phyloP scores from a whole-genome alignment of 1,140 invertebrate genomes.

The Ridgeia piscesae region DNA sequence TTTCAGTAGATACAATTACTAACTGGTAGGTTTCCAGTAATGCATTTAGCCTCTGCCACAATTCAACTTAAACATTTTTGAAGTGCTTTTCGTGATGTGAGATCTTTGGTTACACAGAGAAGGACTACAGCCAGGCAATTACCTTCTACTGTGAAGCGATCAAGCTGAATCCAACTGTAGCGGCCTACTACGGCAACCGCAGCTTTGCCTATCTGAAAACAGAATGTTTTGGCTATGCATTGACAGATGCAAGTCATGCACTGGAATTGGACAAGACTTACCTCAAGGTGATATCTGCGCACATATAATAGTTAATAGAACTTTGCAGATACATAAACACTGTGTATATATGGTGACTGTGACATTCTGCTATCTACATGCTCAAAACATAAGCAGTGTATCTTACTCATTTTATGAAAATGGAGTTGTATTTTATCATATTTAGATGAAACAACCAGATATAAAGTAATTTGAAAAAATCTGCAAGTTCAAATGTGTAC shows the following conservation, averaged over 20 bases:
- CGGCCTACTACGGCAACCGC: constrained; percentile 79
- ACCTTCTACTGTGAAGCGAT: constrained; percentile 90
- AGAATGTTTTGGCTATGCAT: constrained; percentile 91
- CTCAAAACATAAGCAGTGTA: background rate
- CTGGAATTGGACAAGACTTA: constrained; percentile 88
- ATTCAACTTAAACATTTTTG: too few relatives aligned
- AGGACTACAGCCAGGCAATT: constrained; percentile 86
- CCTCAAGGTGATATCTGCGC: constrained; percentile 75
- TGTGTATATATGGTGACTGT: background rate
- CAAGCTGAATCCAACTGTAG: constrained; percentile 76
- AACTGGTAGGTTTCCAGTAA: too few relatives aligned
- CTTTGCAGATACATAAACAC: background rate
- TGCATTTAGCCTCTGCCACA: too few relatives aligned
- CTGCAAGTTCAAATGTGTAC: background rate
- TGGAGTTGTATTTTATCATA: background rate
- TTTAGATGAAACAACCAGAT: background rate
- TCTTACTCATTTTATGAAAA: background rate
- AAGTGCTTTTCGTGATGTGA: too few relatives aligned
- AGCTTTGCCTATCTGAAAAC: constrained; percentile 90
- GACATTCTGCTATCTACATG: background rate
- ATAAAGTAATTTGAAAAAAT: background rate
- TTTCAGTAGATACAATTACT: too few relatives aligned
- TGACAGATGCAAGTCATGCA: constrained; percentile 87
- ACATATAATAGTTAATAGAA: background rate
- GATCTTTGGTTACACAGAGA: constrained; percentile 67